Base-by-base conservation (phyloP, 2,113 vertebrate species). In the Pteruthius melanotis region DNA sequence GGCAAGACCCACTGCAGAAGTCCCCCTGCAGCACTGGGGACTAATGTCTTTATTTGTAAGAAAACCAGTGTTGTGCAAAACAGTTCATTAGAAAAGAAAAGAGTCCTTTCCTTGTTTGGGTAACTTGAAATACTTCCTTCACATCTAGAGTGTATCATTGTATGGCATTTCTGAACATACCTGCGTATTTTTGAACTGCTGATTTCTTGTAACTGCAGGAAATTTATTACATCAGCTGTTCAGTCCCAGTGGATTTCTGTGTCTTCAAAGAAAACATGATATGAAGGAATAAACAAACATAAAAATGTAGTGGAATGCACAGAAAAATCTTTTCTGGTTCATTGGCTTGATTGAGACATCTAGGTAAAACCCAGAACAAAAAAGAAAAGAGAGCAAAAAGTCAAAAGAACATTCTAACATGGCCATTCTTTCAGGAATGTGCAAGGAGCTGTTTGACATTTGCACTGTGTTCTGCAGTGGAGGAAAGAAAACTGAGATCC, bases 351-450 rank as follows among this genome's bases (percentile, higher is more conserved):
- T 12, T n/a, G 23, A 70, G 9, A 75, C 13, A 4, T 33, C 19
- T 42, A 16, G 2, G 8, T 59, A 63, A 35, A 66, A 45, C 8
- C 1, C 3, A 13, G 15, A 49, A 56, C 1, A n/a, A 70, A 79
- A 79, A 23, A 1, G 14, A 5, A 56, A 15, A 4, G 6, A 69
- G 0, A 78, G 2, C 3, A 70, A 49, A 44, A 87, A n/a, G 1
- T 26, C 12, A 66, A 24, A 91, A 66, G 3, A 30, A 3, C 5
- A 13, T 64, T 53, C 18, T 66, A 42, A 39, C 4, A 27, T 13
- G 11, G 5, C 15, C 74, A 1, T 69, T 65, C 13, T 74, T 80
- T 40, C 35, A 82, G 17, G 12, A 66, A 45, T n/a, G 28, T 49
- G 15, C 39, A 57, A 53, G 23, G 18, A 66, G 3, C 2, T 42